Evolutionary conservation across 2,113 vertebrate species (phyloP).

Genomic region (Uropsilus gracilis): DNA sequence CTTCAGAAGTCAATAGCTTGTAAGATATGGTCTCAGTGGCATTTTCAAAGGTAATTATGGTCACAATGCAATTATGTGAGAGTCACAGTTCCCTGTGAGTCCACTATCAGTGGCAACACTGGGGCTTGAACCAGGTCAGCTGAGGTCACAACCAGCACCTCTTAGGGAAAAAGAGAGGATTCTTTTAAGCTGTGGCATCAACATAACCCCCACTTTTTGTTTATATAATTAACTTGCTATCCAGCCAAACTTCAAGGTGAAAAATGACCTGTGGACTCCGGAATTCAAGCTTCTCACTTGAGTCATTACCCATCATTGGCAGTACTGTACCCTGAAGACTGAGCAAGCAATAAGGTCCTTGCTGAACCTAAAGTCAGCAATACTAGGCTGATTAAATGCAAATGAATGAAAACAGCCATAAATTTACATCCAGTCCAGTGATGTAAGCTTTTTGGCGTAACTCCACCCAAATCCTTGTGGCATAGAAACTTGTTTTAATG

Average conservation of each 20-base stretch:
- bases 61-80: background rate
- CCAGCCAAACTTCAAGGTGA: slow-evolving; percentile 60
- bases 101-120: background rate
- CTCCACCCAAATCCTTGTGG: slow-evolving; percentile 18
- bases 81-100: background rate
- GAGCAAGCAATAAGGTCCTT: slow-evolving; percentile 31
- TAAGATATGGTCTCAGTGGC: background rate
- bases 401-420: slow-evolving; percentile 68
- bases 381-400: slow-evolving; percentile 75
- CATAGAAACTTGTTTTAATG: slow-evolving; percentile 15
- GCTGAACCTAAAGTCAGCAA: slow-evolving; percentile 57
- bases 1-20: background rate
- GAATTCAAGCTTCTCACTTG: slow-evolving; percentile 8
- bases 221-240: slow-evolving; percentile 54
- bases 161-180: background rate
- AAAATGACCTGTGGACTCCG: slow-evolving; percentile 55
- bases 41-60: slow-evolving; percentile 36
- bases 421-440: slow-evolving; percentile 54
- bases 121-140: background rate
- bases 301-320: background rate
- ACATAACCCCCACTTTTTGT: background rate
- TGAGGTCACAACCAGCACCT: background rate
- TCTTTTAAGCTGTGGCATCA: background rate
- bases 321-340: background rate
- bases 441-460: slow-evolving; percentile 59